Percentiles rank a stretch among this genome's conserved stretches.
These are phyloP conservation scores for Gasterosteus nipponicus DNA, from an alignment of 2,113 vertebrate species.

Conservation along the genomic window DNA sequence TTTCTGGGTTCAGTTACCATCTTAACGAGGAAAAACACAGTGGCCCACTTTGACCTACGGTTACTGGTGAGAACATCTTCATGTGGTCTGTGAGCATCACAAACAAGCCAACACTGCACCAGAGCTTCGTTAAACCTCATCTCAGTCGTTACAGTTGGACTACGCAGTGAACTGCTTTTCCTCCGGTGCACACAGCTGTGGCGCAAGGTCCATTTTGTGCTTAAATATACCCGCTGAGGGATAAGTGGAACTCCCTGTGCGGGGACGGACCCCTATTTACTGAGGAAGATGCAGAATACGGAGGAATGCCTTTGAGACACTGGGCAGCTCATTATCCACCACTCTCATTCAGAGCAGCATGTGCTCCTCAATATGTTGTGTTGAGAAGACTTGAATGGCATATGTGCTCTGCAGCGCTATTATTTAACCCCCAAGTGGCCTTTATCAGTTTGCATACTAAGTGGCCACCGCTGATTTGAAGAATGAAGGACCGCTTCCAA, in stretches of 20 bases:
- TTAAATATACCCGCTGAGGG: not conserved
- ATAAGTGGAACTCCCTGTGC: not conserved
- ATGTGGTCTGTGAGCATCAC: not conserved
- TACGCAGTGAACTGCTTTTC: not conserved
- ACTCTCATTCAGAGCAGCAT: conserved; percentile 3
- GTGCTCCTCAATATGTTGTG: not conserved
- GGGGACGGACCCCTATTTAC: not conserved
- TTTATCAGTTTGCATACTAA: conserved; percentile 13
- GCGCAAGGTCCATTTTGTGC: not conserved
- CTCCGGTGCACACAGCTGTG: not conserved
- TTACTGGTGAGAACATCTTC: not conserved
- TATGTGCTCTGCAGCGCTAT: not conserved
- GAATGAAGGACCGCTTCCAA: not conserved
- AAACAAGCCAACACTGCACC: not conserved
- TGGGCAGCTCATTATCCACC: conserved; percentile 18
- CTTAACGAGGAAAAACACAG: not conserved
- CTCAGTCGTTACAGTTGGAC: not conserved
- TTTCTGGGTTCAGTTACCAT: not conserved
- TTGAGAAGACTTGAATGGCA: not conserved
- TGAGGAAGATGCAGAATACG: not conserved
- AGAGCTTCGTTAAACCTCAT: not conserved
- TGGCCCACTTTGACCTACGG: not conserved
- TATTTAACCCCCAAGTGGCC: not conserved
- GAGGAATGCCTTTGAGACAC: conserved; percentile 21
- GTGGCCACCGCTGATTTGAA: conserved; percentile 8